Evolutionary conservation across 2,888 invertebrate genomes (phyloP).

Genomic region (Encarsia formosa): DNA sequence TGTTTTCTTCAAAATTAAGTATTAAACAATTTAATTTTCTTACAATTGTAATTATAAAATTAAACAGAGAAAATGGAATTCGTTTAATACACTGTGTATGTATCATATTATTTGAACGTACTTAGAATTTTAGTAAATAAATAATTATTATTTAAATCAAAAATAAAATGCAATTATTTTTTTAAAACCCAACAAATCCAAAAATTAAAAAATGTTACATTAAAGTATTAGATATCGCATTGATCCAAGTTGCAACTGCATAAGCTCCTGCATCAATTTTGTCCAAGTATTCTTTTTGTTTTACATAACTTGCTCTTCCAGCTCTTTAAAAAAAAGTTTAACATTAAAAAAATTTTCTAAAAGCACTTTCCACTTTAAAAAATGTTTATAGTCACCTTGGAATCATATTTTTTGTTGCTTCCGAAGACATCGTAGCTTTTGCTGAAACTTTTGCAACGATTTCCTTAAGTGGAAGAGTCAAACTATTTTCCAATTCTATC

Average conservation of each 20-base stretch:
- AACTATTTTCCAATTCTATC: slow-evolving; percentile 47
- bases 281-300: slow-evolving; percentile 50
- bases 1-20: slow-evolving; percentile 21
- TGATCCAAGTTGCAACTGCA: slow-evolving; percentile 62
- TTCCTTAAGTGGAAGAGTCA: slow-evolving; percentile 39
- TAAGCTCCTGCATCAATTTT: slow-evolving; percentile 70
- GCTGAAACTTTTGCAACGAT: slow-evolving; percentile 47
- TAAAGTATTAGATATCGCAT: slow-evolving; percentile 49
- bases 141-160: slow-evolving; percentile 26
- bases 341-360: not conserved
- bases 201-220: not conserved
- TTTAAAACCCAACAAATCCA: not conserved
- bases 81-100: slow-evolving; percentile 26
- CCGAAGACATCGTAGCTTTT: slow-evolving; percentile 54
- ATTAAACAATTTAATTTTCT: slow-evolving; percentile 22
- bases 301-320: slow-evolving; percentile 72
- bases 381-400: slow-evolving; percentile 51
- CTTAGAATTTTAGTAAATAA: slow-evolving; percentile 29
- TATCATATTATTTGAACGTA: slow-evolving; percentile 28
- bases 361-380: not conserved
- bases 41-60: slow-evolving; percentile 24
- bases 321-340: slow-evolving; percentile 50
- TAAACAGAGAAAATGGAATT: slow-evolving; percentile 18
- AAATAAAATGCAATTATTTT: not conserved
- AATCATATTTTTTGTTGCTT: slow-evolving; percentile 55